Conservation (phyloP, 2,888 invertebrate genomes). For the Drosophila meridionalis region DNA sequence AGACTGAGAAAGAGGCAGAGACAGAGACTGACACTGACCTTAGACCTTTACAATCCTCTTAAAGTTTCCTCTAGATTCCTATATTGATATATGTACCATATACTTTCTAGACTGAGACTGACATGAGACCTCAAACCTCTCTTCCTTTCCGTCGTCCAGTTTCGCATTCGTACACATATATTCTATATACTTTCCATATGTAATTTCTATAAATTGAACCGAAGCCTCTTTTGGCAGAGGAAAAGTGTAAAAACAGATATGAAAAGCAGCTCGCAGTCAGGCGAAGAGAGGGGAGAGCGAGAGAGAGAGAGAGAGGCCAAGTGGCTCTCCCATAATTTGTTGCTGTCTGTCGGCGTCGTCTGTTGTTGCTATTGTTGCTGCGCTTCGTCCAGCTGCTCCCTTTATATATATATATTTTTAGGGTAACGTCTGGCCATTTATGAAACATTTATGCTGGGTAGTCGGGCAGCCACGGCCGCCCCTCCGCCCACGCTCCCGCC, state of each 20-base stretch:
- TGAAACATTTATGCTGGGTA: constrained; percentile 74
- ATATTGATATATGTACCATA: too few species aligned
- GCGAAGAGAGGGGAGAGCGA: background rate
- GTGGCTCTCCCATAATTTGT: constrained; percentile 58
- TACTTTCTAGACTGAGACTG: too few species aligned
- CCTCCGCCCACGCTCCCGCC: background rate
- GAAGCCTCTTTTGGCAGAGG: constrained; percentile 9
- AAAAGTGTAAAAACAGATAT: background rate
- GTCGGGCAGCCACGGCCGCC: constrained; percentile 12
- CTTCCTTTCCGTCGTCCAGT: too few species aligned
- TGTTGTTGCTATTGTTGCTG: constrained; percentile 10
- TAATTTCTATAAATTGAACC: constrained; percentile 13
- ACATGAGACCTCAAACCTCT: too few species aligned
- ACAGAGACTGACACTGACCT: background rate
- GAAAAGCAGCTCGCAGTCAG: background rate
- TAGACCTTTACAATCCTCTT: too few species aligned
- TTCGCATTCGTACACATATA: too few species aligned
- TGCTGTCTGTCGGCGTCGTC: constrained; percentile 26
- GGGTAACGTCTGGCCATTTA: constrained; percentile 56
- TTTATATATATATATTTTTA: constrained; percentile 2
- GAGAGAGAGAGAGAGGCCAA: constrained; percentile 23
- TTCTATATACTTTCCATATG: background rate
- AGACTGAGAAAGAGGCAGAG: background rate
- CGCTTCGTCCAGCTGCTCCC: constrained; percentile 7
- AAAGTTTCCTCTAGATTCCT: too few species aligned